Evolutionary conservation across 2,797 vertebrate species (phyloP).

Genomic region (Hydrolagus colliei): DNA sequence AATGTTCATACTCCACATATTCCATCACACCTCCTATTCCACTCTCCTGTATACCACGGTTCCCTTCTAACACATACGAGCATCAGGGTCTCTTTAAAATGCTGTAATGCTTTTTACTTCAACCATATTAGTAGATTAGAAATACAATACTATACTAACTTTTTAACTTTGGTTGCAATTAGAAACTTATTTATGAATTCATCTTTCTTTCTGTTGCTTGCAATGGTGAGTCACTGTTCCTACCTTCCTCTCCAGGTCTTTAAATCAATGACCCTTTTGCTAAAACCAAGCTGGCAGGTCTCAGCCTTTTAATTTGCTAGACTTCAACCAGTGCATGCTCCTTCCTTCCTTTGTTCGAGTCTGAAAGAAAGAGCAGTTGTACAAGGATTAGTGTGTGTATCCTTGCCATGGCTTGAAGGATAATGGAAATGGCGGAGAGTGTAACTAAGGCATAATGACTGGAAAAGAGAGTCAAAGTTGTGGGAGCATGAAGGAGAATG

Average conservation of each 20-base stretch:
- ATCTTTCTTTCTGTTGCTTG: neutral
- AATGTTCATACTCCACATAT: too few species aligned
- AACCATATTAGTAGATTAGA: neutral
- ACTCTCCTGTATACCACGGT: too few species aligned
- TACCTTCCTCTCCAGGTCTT: conserved; percentile 7
- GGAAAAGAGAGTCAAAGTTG: too few species aligned
- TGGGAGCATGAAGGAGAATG: too few species aligned
- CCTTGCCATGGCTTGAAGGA: too few species aligned
- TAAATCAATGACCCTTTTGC: neutral
- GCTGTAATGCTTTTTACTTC: too few species aligned
- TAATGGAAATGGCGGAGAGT: too few species aligned
- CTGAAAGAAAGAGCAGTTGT: neutral
- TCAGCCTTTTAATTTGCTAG: conserved; percentile 7
- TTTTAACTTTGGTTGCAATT: neutral
- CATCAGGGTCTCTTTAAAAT: too few species aligned
- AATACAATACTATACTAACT: neutral
- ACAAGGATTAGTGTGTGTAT: neutral
- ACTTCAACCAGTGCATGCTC: neutral
- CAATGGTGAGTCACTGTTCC: neutral
- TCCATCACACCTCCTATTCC: too few species aligned
- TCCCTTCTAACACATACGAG: too few species aligned
- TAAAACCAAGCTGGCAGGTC: neutral
- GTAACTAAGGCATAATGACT: too few species aligned
- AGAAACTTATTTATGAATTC: conserved; percentile 17
- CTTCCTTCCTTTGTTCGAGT: neutral